Percentiles rank a stretch among this genome's conserved stretches.
Conservation (phyloP, 2,797 vertebrate species). For the Parauchenoglanis ngamensis region DNA sequence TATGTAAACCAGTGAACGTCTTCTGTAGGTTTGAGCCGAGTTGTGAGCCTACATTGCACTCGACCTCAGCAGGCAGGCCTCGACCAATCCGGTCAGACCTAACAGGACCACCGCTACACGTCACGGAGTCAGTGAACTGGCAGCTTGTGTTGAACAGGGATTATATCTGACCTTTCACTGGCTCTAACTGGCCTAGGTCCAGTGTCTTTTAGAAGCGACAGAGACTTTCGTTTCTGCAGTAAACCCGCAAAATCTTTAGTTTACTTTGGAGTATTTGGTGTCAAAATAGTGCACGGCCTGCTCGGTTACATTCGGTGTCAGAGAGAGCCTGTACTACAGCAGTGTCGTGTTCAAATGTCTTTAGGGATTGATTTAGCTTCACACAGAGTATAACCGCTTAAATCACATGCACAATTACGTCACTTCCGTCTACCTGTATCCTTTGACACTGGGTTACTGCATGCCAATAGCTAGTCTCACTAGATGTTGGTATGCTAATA, state of each 20-base stretch:
- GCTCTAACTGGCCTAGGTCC: neutral
- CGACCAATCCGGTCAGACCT: neutral
- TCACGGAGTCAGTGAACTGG: conserved; percentile 14
- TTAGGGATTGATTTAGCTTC: neutral
- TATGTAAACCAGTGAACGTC: neutral
- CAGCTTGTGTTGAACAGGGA: neutral
- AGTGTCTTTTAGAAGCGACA: neutral
- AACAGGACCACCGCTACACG: neutral
- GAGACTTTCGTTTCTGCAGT: neutral
- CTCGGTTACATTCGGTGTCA: neutral
- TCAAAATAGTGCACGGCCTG: neutral
- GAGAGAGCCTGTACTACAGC: neutral
- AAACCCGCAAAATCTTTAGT: neutral
- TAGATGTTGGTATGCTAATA: too few relatives aligned
- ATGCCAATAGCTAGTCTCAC: too few relatives aligned
- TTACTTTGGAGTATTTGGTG: neutral
- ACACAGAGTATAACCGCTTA: neutral
- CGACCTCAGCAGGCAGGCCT: neutral
- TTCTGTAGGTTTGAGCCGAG: too few relatives aligned
- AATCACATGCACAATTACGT: too few relatives aligned
- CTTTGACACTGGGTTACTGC: too few relatives aligned
- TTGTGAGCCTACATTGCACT: neutral
- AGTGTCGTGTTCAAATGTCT: neutral
- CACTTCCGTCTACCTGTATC: too few relatives aligned
- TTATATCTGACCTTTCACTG: neutral